These are phyloP conservation scores for Microtus richardsoni DNA, from an alignment of 2,113 vertebrate genomes.

Conservation along the genomic window DNA sequence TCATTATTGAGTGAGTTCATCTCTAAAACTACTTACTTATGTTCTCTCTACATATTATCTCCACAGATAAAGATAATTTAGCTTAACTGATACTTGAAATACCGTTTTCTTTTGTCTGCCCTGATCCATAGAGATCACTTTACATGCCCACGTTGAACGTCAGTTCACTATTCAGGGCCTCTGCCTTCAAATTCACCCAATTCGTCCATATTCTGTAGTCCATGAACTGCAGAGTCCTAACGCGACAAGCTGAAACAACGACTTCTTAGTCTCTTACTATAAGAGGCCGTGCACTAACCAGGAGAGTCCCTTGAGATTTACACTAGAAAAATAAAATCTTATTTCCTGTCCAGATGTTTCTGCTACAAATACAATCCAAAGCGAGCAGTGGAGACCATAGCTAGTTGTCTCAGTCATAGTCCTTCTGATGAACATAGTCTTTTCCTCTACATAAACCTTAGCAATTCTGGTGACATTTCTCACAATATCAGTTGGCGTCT, in stretches of 20 bases:
- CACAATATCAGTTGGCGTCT: not conserved
- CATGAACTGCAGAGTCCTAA: not conserved
- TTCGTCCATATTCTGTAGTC: not conserved
- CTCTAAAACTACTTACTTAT: not conserved
- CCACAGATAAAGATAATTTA: not conserved
- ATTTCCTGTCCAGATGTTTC: slow-evolving; percentile 13
- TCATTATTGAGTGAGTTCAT: not conserved
- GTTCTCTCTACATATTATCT: not conserved
- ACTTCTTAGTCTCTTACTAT: not conserved
- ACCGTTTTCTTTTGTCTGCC: not conserved
- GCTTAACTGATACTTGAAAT: not conserved
- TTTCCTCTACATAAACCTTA: accelerated
- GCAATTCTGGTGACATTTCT: accelerated
- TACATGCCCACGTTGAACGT: not conserved
- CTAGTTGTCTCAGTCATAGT: not conserved
- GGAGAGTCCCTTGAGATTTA: slow-evolving; percentile 9
- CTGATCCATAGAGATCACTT: not conserved
- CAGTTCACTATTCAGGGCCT: not conserved
- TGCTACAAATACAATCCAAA: slow-evolving; percentile 35
- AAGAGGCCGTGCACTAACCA: not conserved
- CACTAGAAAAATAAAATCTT: not conserved
- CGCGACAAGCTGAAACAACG: not conserved
- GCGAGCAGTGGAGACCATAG: not conserved
- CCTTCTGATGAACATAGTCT: not conserved
- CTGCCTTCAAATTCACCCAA: not conserved